Conservation (phyloP, 2,113 vertebrate species). For the Pseudorhombus dupliciocellatus region DNA sequence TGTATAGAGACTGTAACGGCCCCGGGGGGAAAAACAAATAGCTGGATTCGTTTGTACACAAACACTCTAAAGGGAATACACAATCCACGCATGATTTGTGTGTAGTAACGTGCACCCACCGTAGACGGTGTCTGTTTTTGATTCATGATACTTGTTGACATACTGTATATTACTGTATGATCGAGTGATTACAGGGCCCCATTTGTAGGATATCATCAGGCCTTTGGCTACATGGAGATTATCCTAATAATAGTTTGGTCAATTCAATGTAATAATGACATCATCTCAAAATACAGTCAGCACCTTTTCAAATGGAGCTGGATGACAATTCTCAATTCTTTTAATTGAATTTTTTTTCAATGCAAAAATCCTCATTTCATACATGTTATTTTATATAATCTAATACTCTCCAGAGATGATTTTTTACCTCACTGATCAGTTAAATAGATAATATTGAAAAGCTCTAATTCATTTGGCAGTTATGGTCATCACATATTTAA, state of each 20-base stretch:
- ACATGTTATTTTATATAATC: background rate
- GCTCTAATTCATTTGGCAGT: too few relatives aligned
- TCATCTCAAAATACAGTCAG: slow-evolving; percentile 10
- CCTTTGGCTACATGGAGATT: background rate
- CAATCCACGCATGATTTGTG: too few relatives aligned
- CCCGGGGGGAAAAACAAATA: background rate
- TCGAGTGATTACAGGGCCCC: too few relatives aligned
- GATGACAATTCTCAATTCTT: background rate
- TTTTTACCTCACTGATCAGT: background rate
- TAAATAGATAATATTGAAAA: too few relatives aligned
- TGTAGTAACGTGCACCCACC: background rate
- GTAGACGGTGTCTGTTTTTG: background rate
- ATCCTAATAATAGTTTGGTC: background rate
- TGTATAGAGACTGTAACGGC: background rate
- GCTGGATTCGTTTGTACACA: background rate
- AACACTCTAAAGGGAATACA: background rate
- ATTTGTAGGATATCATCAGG: background rate
- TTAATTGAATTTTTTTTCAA: background rate
- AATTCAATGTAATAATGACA: background rate
- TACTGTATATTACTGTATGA: too few relatives aligned
- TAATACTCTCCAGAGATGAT: background rate
- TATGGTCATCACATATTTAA: background rate
- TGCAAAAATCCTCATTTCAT: background rate
- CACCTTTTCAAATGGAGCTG: background rate
- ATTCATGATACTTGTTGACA: background rate